Base-by-base conservation (phyloP, 35 echinoderm and acorn worm species). In the Ophioderma brevispina region DNA sequence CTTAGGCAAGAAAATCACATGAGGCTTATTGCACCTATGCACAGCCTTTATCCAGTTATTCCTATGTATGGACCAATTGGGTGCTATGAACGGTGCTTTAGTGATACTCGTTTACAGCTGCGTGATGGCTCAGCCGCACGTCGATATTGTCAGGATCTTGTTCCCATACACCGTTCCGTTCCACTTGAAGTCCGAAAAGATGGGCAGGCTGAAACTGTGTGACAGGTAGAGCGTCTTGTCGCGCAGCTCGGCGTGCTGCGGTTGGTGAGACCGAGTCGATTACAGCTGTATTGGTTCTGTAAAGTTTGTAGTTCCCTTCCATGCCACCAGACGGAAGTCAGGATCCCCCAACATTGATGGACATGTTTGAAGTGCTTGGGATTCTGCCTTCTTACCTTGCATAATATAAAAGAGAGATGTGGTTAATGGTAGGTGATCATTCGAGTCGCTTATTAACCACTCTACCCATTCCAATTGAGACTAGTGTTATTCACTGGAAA, bases 11-110 rank as follows among this genome's bases (percentile, higher is more conserved):
- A 46, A 46, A 46, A 8, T 46, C 59, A 88, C 95, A 84, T 90
- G 94, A 0, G 97, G 97, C 81, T 95, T 99, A 78, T 89, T 92
- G 76, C 97, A 99, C 90, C 95, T 95, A 81, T 95, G 94, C 6
- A 99, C 92, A 34, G 97, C 97, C 78, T 99, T 99, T 43, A 99
- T 90, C 97, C 97, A 99, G 87, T 99, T 99, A 85, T 88, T 95
- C 1, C 97, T 77, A 64, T 99, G 97, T 18, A 89, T 88, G 3
- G 87, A 81, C 97, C 97, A 99, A 76, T 99, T 99, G 78, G 94
- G 82, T 84, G 95, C 93, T 88, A 99, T 92, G 84, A 99, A 91
- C 13, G 94, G 87, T n/a, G n/a, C n/a, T 31, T 81, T 86, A 28
- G 94, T 84, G 52, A 98, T 90, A 77, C 93, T 95, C 40, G 82